A percentile compares a stretch with the other conserved stretches of the same genome.
Evolutionary conservation across 1,140 invertebrate species (phyloP).

Genomic region (Nebria ingens): DNA sequence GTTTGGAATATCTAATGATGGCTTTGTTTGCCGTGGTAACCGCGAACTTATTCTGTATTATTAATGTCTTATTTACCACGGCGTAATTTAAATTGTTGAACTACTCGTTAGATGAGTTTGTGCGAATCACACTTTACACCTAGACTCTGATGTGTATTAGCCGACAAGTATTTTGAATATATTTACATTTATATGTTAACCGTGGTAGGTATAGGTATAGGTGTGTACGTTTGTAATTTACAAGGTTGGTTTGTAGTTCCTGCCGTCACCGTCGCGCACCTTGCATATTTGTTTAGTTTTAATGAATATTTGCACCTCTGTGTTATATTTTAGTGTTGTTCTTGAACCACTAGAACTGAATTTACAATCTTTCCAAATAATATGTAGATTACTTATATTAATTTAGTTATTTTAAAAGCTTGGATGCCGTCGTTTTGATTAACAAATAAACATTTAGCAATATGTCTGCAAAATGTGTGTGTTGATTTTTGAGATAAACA

Average conservation of each 20-base stretch:
- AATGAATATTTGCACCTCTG: background rate
- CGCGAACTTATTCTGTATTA: no score
- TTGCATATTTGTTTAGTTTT: background rate
- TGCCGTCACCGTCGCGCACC: background rate
- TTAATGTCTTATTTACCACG: no score
- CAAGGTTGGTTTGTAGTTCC: background rate
- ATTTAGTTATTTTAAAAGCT: background rate
- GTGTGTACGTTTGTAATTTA: background rate
- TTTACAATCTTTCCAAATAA: background rate
- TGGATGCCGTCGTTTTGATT: no score
- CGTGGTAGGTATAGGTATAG: background rate
- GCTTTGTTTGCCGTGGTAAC: no score
- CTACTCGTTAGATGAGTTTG: no score
- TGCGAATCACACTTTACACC: no score
- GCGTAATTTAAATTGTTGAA: no score
- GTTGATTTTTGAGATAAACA: no score
- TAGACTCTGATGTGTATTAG: background rate
- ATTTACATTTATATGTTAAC: slow-evolving; percentile 6
- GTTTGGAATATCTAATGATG: no score
- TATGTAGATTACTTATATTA: background rate
- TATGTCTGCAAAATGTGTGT: no score
- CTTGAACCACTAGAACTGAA: background rate
- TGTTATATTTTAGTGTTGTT: background rate
- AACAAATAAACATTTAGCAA: no score
- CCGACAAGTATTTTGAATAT: slow-evolving; percentile 5